phyloP scores from a whole-genome alignment of 2,797 vertebrate species.

The Myotis findleyi region DNA sequence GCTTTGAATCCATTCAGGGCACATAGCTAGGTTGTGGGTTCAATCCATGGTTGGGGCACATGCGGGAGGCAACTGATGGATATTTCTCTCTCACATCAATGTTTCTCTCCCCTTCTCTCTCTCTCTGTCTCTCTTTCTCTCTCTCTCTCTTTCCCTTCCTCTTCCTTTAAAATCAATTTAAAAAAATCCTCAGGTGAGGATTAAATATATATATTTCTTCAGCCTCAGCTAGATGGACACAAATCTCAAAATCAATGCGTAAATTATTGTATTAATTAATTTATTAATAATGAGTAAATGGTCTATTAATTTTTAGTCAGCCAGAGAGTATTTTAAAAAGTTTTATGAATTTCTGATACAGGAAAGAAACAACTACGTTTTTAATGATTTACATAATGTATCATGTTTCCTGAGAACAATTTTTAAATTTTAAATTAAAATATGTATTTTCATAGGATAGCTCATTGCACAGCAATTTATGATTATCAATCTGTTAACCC shows the following conservation, averaged over 20 bases:
- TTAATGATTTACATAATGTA: background rate
- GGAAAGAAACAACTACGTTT: background rate
- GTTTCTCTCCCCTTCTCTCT: background rate
- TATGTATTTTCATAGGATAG: background rate
- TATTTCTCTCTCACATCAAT: background rate
- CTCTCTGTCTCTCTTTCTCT: too few relatives aligned
- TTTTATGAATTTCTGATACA: background rate
- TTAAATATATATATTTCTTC: too few relatives aligned
- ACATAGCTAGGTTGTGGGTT: background rate
- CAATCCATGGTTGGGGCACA: background rate
- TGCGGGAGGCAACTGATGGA: background rate
- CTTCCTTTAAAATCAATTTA: too few relatives aligned
- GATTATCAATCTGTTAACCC: background rate
- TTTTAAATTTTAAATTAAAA: constrained; percentile 48
- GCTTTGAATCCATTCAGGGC: background rate
- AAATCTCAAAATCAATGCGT: background rate
- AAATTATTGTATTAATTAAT: background rate
- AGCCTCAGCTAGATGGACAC: background rate
- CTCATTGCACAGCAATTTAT: background rate
- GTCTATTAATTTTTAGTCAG: background rate
- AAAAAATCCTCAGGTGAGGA: too few relatives aligned
- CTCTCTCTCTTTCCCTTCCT: too few relatives aligned
- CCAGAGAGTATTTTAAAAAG: background rate
- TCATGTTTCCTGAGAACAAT: background rate
- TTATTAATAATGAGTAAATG: background rate